phyloP scores from a whole-genome alignment of 2,888 invertebrate species.

The Athalia circularis region DNA sequence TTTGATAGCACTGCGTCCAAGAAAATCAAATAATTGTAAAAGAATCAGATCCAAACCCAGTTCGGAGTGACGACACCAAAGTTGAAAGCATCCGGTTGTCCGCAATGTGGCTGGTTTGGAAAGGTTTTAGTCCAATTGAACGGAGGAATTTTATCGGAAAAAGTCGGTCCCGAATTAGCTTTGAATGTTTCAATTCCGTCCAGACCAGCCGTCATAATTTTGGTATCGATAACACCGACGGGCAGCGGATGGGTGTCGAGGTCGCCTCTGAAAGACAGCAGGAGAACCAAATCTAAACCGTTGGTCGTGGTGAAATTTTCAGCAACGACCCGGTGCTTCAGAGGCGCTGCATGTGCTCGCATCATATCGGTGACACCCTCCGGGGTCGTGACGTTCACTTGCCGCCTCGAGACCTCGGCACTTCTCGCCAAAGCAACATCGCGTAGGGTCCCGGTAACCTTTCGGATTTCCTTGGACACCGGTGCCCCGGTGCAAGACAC shows the following conservation, averaged over 20 bases:
- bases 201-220: constrained; percentile 75
- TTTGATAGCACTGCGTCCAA: neutral
- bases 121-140: constrained; percentile 87
- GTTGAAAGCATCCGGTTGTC: constrained; percentile 85
- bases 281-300: neutral
- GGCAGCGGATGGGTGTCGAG: constrained; percentile 68
- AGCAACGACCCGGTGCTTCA: neutral
- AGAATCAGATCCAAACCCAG: constrained; percentile 78
- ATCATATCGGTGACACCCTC: constrained; percentile 76
- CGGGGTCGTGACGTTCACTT: constrained; percentile 76
- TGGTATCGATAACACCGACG: constrained; percentile 78
- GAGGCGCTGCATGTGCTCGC: constrained; percentile 73
- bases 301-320: constrained; percentile 1
- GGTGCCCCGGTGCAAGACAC: constrained; percentile 84
- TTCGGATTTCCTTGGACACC: constrained; percentile 73
- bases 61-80: constrained; percentile 79
- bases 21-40: constrained; percentile 16
- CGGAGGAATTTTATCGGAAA: constrained; percentile 73
- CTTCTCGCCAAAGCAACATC: neutral
- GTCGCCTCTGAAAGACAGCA: constrained; percentile 66
- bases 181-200: constrained; percentile 65
- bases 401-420: constrained; percentile 51
- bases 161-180: constrained; percentile 69
- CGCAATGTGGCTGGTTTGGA: constrained; percentile 79
- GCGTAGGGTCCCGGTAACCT: constrained; percentile 70